A percentile compares a stretch with the other conserved stretches of the same genome.
Evolutionary conservation across 2,888 invertebrate genomes (phyloP).

Genomic region (Digitonthophagus gazella): DNA sequence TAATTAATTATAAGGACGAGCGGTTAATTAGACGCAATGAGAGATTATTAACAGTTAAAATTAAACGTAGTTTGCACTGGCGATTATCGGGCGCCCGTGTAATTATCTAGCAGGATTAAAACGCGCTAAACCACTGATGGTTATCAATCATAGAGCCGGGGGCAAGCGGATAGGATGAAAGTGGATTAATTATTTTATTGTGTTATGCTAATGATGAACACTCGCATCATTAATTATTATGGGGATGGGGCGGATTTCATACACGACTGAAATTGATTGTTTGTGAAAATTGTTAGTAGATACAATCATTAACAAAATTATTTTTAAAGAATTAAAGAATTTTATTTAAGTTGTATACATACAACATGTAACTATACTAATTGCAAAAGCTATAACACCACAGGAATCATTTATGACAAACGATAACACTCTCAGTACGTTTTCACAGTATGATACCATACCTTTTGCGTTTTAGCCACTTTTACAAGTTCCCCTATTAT

Average conservation of each 20-base stretch:
- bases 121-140: not conserved
- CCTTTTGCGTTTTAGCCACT: not conserved
- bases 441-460: no score
- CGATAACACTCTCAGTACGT: not conserved
- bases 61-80: constrained; percentile 13
- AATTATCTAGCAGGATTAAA: constrained; percentile 7
- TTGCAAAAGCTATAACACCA: no score
- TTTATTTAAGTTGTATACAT: no score
- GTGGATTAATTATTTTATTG: constrained; percentile 13
- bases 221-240: constrained; percentile 3
- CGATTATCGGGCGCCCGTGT: constrained; percentile 4
- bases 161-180: not conserved
- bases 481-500: not conserved
- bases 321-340: no score
- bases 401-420: no score
- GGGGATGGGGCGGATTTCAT: not conserved
- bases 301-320: not conserved
- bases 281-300: not conserved
- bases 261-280: not conserved
- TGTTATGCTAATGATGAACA: constrained; percentile 11
- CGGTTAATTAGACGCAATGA: constrained; percentile 5
- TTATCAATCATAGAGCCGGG: constrained; percentile 2
- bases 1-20: constrained; percentile 9
- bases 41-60: constrained; percentile 12
- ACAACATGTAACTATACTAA: no score